These are phyloP conservation scores for Paguma larvata DNA, from an alignment of 2,797 vertebrate species.

Conservation along the genomic window DNA sequence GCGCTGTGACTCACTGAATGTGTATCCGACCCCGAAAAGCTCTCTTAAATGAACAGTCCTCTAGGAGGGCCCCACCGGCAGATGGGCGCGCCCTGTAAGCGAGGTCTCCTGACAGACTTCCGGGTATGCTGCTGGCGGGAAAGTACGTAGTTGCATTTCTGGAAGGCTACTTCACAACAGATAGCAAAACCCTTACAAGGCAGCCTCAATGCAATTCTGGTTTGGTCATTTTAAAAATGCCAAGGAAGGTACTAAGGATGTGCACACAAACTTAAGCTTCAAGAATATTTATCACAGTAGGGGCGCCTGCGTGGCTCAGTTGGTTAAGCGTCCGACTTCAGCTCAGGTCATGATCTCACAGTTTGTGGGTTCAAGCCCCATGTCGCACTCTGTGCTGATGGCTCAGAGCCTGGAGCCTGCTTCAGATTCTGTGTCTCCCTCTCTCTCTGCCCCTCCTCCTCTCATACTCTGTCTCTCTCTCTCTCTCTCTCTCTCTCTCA, in stretches of 20 bases:
- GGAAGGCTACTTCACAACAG: neutral
- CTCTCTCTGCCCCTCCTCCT: no score
- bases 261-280: neutral
- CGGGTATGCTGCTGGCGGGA: neutral
- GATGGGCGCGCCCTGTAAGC: neutral
- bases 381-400: no score
- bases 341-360: no score
- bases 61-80: neutral
- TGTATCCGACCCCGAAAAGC: neutral
- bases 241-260: neutral
- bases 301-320: no score
- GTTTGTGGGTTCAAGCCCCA: no score
- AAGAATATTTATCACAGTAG: neutral
- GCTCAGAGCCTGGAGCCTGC: no score
- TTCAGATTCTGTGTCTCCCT: no score
- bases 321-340: no score
- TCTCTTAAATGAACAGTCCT: neutral
- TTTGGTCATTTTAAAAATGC: constrained; percentile 5
- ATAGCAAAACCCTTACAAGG: neutral
- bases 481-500: no score
- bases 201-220: neutral
- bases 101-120: neutral
- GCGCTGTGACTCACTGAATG: no score
- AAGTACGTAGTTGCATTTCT: neutral
- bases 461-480: no score